Evolutionary conservation across 64 coral and sea anemone species (phyloP).

Genomic region (Orbicella faveolata): DNA sequence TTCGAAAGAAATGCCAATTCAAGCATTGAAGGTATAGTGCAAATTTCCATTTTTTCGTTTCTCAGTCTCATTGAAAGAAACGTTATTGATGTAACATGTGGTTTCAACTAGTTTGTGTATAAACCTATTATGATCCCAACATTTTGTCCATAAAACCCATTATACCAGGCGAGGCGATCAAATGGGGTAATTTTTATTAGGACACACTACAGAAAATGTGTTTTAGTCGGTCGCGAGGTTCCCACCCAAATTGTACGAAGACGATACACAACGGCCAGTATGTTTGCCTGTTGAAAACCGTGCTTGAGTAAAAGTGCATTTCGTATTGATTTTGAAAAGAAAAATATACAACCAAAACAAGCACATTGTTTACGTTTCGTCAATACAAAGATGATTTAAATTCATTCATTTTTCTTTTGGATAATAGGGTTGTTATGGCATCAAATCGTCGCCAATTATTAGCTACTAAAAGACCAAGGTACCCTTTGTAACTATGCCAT

Average conservation of each 20-base stretch:
- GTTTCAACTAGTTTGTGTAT: slow-evolving; percentile 6
- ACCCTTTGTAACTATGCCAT: no score
- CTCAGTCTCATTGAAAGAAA: neutral
- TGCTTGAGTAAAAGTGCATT: neutral
- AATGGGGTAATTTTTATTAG: slow-evolving; percentile 17
- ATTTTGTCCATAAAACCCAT: neutral
- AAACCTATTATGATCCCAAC: neutral
- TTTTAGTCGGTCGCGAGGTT: neutral
- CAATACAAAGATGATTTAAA: neutral
- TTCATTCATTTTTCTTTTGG: slow-evolving; percentile 19
- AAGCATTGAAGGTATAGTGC: neutral
- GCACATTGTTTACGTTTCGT: neutral
- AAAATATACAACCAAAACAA: neutral
- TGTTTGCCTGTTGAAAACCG: neutral
- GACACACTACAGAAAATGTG: neutral
- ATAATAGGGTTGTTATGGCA: slow-evolving; percentile 7
- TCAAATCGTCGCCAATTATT: neutral
- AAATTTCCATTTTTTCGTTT: neutral
- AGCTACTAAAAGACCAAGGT: neutral
- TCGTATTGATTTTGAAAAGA: neutral
- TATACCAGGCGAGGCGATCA: neutral
- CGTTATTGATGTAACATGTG: neutral
- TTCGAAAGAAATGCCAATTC: neutral
- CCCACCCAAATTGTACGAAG: no score
- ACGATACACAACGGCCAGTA: no score